phyloP scores from a whole-genome alignment of 2,797 vertebrate genomes.

The Parauchenoglanis punctatus region DNA sequence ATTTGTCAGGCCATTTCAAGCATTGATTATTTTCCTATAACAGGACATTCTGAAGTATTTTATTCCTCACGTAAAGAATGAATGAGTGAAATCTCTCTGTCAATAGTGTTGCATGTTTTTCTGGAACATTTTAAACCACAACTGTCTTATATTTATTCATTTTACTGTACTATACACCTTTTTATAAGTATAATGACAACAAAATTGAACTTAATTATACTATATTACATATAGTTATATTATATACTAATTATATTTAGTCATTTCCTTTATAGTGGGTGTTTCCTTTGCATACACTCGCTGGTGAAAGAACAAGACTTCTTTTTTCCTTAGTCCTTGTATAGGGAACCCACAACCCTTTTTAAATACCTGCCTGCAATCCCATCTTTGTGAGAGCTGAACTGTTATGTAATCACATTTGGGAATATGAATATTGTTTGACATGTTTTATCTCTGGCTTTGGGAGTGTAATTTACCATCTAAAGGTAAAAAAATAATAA shows the following conservation, averaged over 20 bases:
- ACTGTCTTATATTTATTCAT: background rate
- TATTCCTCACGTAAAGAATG: background rate
- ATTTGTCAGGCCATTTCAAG: background rate
- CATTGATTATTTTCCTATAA: background rate
- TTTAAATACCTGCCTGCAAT: background rate
- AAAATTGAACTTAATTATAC: background rate
- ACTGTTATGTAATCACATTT: background rate
- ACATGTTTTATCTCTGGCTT: background rate
- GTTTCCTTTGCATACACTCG: background rate
- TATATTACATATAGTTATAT: background rate
- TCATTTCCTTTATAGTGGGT: background rate
- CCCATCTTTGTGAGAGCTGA: background rate
- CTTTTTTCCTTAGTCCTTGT: background rate
- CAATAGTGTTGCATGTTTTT: background rate
- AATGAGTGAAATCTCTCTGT: background rate
- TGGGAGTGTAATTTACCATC: background rate
- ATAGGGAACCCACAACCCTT: background rate
- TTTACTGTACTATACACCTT: background rate
- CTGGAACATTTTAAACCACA: background rate
- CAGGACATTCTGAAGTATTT: background rate
- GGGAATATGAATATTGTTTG: background rate
- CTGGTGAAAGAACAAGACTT: background rate
- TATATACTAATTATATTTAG: background rate
- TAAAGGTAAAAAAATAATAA: background rate
- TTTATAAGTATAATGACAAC: background rate